Evolutionary conservation across 1,140 invertebrate species (phyloP).

Genomic region (fruit fly (Drosophila melanogaster)): DNA sequence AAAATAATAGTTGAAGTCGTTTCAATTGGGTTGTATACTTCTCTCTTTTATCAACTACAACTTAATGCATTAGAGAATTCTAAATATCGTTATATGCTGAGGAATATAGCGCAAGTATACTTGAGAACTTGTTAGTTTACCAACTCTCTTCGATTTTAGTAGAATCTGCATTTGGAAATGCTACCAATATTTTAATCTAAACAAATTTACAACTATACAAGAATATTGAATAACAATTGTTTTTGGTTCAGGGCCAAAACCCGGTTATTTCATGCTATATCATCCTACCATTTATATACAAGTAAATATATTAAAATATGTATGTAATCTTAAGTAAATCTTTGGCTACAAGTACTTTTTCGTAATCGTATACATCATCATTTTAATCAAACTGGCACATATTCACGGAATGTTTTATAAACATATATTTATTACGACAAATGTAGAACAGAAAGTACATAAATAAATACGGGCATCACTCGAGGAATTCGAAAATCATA

Average conservation of each 20-base stretch:
- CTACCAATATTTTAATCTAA: constrained; percentile 42
- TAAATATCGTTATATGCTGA: constrained; percentile 21
- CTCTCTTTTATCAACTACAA: constrained; percentile 21
- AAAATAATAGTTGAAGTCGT: constrained; percentile 42
- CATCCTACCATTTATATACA: constrained; percentile 33
- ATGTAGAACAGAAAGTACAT: constrained; percentile 45
- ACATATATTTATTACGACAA: constrained; percentile 58
- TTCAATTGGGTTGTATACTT: constrained; percentile 62
- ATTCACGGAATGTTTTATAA: constrained; percentile 58
- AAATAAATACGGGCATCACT: constrained; percentile 42
- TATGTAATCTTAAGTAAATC: constrained; percentile 41
- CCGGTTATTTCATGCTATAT: constrained; percentile 17
- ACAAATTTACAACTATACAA: constrained; percentile 55
- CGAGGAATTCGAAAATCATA: constrained; percentile 27
- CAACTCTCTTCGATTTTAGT: constrained; percentile 54
- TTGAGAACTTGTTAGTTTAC: constrained; percentile 16
- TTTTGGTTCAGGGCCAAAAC: constrained; percentile 13
- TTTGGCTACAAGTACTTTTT: constrained; percentile 64
- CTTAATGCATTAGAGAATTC: constrained; percentile 42
- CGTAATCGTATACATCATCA: constrained; percentile 64
- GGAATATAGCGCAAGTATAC: constrained; percentile 14
- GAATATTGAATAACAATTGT: constrained; percentile 14
- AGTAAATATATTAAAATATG: constrained; percentile 30
- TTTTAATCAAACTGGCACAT: constrained; percentile 68
- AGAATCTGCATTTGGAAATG: constrained; percentile 21